Evolutionary conservation across 2,797 vertebrate genomes (phyloP).

Genomic region (Petrocephalus sullivani): DNA sequence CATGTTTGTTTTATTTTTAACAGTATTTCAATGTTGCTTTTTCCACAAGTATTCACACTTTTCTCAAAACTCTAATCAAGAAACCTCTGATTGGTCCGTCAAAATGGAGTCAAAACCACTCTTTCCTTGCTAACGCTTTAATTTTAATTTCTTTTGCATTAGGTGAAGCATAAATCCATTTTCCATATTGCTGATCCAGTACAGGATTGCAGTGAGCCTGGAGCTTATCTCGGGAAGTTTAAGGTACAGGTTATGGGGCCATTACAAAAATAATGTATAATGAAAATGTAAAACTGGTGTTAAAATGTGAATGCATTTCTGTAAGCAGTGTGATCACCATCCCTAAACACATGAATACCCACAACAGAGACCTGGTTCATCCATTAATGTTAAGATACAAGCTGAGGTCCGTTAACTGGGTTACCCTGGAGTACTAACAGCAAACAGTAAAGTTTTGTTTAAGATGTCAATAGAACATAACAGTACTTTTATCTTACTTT

Average conservation of each 20-base stretch:
- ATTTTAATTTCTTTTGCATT: background rate
- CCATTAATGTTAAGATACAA: background rate
- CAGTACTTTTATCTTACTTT: background rate
- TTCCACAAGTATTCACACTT: background rate
- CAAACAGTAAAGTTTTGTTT: background rate
- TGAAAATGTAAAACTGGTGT: background rate
- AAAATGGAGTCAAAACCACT: background rate
- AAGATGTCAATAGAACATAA: background rate
- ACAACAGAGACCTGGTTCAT: background rate
- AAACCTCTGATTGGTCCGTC: background rate
- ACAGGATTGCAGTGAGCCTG: background rate
- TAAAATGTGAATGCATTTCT: background rate
- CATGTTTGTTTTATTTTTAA: background rate
- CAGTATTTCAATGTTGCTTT: background rate
- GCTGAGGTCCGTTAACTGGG: background rate
- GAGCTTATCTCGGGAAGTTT: background rate
- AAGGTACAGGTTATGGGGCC: background rate
- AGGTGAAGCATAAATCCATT: background rate
- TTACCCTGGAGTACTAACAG: background rate
- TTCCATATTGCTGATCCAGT: background rate
- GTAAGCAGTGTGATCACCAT: background rate
- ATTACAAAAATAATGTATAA: background rate
- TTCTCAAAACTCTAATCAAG: background rate
- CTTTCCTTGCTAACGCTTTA: background rate
- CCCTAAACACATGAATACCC: background rate